These are phyloP conservation scores for Luperina nickerlii DNA, from an alignment of 2,888 invertebrate species.

Conservation along the genomic window DNA sequence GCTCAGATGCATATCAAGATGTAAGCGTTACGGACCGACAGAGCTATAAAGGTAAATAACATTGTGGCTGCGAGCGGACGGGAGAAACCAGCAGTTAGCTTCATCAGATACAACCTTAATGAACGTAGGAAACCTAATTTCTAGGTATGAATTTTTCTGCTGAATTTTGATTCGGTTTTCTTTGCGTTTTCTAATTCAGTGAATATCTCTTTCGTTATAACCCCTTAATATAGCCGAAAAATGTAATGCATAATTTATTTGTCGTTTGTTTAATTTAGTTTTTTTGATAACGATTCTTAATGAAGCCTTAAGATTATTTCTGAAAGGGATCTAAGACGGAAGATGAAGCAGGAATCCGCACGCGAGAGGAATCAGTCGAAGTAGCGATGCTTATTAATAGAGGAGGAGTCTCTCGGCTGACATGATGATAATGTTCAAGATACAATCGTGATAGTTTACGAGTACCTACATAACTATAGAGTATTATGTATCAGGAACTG, in stretches of 20 bases:
- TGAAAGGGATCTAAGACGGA: neutral
- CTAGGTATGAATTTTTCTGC: slow-evolving; percentile 15
- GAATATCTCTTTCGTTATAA: neutral
- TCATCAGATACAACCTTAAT: slow-evolving; percentile 47
- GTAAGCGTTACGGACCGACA: slow-evolving; percentile 35
- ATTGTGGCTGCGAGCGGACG: slow-evolving; percentile 21
- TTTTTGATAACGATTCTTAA: neutral
- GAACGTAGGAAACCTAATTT: slow-evolving; percentile 33
- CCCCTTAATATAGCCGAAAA: neutral
- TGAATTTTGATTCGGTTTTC: slow-evolving; percentile 2
- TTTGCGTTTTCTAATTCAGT: slow-evolving; percentile 1
- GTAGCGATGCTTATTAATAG: neutral
- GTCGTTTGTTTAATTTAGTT: neutral
- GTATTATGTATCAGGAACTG: neutral
- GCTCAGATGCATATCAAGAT: slow-evolving; percentile 69
- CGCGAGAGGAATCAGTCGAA: neutral
- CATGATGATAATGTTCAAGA: neutral
- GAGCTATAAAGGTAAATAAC: slow-evolving; percentile 50
- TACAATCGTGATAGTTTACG: neutral
- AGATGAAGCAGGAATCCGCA: neutral
- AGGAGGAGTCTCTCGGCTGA: neutral
- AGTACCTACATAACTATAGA: neutral
- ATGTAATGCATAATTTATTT: neutral
- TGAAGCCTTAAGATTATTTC: neutral
- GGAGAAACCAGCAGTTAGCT: slow-evolving; percentile 22